A percentile compares a stretch with the other conserved stretches of the same genome.
These are phyloP conservation scores for Yasuhikotakia modesta DNA, from an alignment of 2,797 vertebrate species.

Conservation along the genomic window DNA sequence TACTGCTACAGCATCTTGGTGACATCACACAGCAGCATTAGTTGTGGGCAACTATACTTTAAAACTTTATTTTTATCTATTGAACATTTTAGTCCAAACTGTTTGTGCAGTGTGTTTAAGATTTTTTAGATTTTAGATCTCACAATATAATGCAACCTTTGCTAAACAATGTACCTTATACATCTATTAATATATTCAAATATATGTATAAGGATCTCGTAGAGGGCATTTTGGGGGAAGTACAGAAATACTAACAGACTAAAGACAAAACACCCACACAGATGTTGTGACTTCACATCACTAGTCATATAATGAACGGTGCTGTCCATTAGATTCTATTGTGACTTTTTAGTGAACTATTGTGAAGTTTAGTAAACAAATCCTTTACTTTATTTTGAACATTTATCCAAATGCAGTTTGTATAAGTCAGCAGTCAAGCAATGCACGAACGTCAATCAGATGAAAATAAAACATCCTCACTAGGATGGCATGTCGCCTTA, in stretches of 20 bases:
- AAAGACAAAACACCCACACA: neutral
- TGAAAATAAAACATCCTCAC: neutral
- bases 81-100: too few species aligned
- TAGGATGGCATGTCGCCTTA: neutral
- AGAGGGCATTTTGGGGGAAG: neutral
- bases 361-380: neutral
- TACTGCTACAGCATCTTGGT: neutral
- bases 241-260: neutral
- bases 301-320: neutral
- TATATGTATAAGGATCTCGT: neutral
- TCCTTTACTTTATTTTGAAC: neutral
- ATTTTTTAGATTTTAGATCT: too few species aligned
- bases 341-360: neutral
- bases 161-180: too few species aligned
- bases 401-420: neutral
- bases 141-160: too few species aligned
- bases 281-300: neutral
- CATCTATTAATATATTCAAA: too few species aligned
- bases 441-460: neutral
- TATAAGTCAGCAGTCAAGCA: neutral
- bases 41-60: too few species aligned
- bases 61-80: too few species aligned
- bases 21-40: too few species aligned
- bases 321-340: neutral
- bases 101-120: too few species aligned